Evolutionary conservation across 2,797 vertebrate species (phyloP), one percentile per base, ranked within the genome.

Genomic region (Urophycis tenuis): DNA sequence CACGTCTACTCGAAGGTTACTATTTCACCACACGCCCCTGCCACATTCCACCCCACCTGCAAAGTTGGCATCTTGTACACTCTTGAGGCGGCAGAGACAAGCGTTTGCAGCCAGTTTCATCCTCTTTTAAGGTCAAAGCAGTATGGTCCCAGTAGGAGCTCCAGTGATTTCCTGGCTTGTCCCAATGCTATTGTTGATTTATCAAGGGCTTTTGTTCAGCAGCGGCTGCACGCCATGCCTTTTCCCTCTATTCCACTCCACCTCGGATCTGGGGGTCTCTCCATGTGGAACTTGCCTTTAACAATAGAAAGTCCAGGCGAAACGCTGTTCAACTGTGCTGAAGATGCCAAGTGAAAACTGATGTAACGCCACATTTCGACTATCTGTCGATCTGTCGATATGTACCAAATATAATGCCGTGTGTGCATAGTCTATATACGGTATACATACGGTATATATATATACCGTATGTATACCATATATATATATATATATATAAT

Each of bases 61-160:
- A 67, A n/a, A 25, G 60, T 67, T 29, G 25, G 25, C 11, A 29
- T 29, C 60, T 4, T 67, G 60, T 67, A 67, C 29, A 67, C n/a
- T 67, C 60, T 67, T 29, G n/a, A 67, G 60, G 25, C n/a, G 0
- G 8, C 10, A 67, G 25, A 29, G 60, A 67, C 25, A 29, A 29
- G n/a, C 60, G 4, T 67, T 14, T 67, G 60, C 60, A 29, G 60
- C 60, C 60, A 25, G n/a, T 29, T 29, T 67, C 60, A 67, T 67
- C 60, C n/a, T 67, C 60, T 67, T 64, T 64, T 67, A 67, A 67
- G 60, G 60, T 67, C 60, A 67, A 67, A 67, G 53, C 53, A 25
- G 60, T 29, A 67, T 67, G 0, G 60, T 30, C 60, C 60, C 60
- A 67, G 60, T 29, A 29, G 60, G 60, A 67, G 60, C 60, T 67